Evolutionary conservation across 2,888 invertebrate genomes (phyloP).

Genomic region (Epinotia bilunana): DNA sequence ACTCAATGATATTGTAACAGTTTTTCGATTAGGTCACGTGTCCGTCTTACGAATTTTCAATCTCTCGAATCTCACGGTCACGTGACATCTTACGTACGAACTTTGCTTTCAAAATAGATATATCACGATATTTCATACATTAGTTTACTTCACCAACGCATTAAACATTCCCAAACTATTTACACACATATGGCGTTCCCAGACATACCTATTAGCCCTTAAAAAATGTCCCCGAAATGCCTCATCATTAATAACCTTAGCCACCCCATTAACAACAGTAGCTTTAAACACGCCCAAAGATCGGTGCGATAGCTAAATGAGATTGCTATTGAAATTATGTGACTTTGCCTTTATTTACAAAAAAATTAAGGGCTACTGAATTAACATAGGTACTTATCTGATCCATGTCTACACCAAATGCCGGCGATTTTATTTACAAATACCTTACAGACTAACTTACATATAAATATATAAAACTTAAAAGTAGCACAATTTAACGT

Average conservation of each 20-base stretch:
- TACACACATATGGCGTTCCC: not conserved
- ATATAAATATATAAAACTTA: too few relatives aligned
- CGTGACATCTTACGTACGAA: too few relatives aligned
- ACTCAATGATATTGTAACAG: too few relatives aligned
- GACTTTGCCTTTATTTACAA: not conserved
- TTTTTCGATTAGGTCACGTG: too few relatives aligned
- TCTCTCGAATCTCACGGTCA: too few relatives aligned
- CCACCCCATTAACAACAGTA: constrained; percentile 20
- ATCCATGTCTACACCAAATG: too few relatives aligned
- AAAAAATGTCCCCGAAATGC: constrained; percentile 10
- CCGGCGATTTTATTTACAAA: too few relatives aligned
- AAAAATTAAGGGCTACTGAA: too few relatives aligned
- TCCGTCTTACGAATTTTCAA: too few relatives aligned
- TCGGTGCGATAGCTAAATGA: constrained; percentile 24
- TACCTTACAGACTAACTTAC: too few relatives aligned
- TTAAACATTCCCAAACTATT: not conserved
- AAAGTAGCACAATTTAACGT: too few relatives aligned
- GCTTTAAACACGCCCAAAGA: constrained; percentile 19
- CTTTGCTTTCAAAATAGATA: not conserved
- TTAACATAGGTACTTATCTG: too few relatives aligned
- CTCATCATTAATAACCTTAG: constrained; percentile 15
- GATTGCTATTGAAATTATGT: constrained; percentile 26
- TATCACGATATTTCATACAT: not conserved
- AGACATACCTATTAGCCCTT: not conserved
- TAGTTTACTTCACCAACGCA: not conserved